A percentile compares a stretch with the other conserved stretches of the same genome.
Conservation (phyloP, 2,888 invertebrate genomes). For the Mythimna lalbum region DNA sequence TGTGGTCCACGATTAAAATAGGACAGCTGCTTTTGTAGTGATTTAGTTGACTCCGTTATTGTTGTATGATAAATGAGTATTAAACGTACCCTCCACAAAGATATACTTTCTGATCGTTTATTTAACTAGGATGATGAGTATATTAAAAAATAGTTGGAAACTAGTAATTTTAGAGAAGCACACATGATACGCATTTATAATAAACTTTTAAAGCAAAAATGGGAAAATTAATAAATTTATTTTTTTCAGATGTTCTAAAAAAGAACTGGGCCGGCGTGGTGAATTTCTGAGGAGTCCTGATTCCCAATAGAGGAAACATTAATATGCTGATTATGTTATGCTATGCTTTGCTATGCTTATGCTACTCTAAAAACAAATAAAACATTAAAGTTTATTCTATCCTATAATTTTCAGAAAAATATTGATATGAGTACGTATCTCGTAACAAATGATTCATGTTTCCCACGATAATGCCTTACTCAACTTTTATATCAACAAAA, state of each 20-base stretch:
- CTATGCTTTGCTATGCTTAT: no score
- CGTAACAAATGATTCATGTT: background rate
- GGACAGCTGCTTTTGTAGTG: conserved; percentile 39
- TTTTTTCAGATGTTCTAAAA: no score
- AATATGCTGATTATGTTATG: no score
- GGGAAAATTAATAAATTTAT: no score
- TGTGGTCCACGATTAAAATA: conserved; percentile 47
- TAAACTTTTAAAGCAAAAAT: background rate
- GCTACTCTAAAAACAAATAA: no score
- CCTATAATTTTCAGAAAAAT: background rate
- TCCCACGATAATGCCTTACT: background rate
- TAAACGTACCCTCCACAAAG: background rate
- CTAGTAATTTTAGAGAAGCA: background rate
- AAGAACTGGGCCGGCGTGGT: no score
- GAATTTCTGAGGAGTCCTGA: no score
- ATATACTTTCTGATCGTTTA: background rate
- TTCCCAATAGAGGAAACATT: no score
- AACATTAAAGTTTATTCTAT: no score
- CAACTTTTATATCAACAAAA: background rate
- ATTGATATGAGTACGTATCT: no score
- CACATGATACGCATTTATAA: no score
- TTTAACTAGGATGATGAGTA: background rate
- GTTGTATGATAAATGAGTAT: conserved; percentile 11
- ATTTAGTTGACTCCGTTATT: conserved; percentile 25
- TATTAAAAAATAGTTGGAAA: background rate